Evolutionary conservation across 2,797 vertebrate species (phyloP), one percentile per base, ranked within the genome.

Genomic region (Neosalanx taihuensis): DNA sequence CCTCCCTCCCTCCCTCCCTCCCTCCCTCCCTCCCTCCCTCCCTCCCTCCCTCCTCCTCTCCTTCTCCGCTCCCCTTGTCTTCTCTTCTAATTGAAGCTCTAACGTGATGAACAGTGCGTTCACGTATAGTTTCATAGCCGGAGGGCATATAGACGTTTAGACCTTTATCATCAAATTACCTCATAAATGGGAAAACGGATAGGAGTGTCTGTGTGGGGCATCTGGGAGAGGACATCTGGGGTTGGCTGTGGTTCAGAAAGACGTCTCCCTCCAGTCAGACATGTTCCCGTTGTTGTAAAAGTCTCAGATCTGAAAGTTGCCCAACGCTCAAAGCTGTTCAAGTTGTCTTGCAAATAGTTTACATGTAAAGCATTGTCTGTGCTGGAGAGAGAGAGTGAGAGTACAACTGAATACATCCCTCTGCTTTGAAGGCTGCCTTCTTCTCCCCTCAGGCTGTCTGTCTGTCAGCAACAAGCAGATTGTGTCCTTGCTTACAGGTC

Each of bases 1-100:
- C 12, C 20, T 0, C 62, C 23, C 3, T 6, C 15, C 46, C 20
- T 58, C 69, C 49, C 61, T 60, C 60, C 53, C 60, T 71, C 68
- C 63, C 10, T n/a, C 4, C 13, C 18, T 13, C 72, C 67, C 30
- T 69, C 73, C 49, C 60, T 69, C 20, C 56, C 59, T 71, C 64
- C 64, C 59, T 65, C 70, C 66, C 70, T 18, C 5, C 23, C 56
- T 49, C 56, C 41, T 66, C 51, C 41, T 33, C 53, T 58, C 4
- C 20, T 66, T 23, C 62, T 6, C 26, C 0, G 59, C 20, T 2
- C 12, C 3, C 60, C 9, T 59, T 67, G 72, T 72, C 35, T 71
- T 64, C 67, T 72, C 17, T 23, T 65, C 75, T 84, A 81, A 84
- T 84, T 83, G 81, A 83, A 81, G 81, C 77, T 80, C 81, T 83